Evolutionary conservation across 2,797 vertebrate species (phyloP).

Genomic region (Moxostoma hubbsi): DNA sequence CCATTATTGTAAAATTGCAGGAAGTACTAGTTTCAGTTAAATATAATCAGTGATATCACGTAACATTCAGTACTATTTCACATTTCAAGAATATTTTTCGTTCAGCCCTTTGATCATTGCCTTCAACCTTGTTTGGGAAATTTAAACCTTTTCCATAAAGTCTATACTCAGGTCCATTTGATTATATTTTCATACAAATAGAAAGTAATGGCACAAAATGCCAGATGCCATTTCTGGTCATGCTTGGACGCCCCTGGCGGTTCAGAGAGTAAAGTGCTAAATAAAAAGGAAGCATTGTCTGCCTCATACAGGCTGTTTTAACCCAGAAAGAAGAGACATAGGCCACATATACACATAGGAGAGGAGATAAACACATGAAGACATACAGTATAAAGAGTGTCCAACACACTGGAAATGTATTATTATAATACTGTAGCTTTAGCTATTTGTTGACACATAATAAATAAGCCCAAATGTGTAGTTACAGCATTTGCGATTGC

Average conservation of each 20-base stretch:
- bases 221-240: conserved; percentile 1
- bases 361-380: not conserved
- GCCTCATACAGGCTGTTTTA: not conserved
- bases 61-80: not conserved
- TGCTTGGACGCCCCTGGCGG: not conserved
- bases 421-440: too few relatives aligned
- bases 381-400: not conserved
- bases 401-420: not conserved
- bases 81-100: not conserved
- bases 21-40: not conserved
- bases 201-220: conserved; percentile 11
- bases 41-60: not conserved
- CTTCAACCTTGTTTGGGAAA: conserved; percentile 25
- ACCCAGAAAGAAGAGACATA: conserved; percentile 7
- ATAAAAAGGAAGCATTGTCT: not conserved
- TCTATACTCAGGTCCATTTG: not conserved
- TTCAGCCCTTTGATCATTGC: conserved; percentile 14
- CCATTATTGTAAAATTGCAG: conserved; percentile 13
- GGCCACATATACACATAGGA: not conserved
- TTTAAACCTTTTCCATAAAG: conserved; percentile 28
- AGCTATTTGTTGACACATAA: too few relatives aligned
- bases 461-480: too few relatives aligned
- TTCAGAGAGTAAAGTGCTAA: conserved; percentile 2
- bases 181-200: conserved; percentile 33
- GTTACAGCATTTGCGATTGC: too few relatives aligned